Base-by-base conservation (phyloP, 2,888 invertebrate species). In the Eupithecia vulgata region DNA sequence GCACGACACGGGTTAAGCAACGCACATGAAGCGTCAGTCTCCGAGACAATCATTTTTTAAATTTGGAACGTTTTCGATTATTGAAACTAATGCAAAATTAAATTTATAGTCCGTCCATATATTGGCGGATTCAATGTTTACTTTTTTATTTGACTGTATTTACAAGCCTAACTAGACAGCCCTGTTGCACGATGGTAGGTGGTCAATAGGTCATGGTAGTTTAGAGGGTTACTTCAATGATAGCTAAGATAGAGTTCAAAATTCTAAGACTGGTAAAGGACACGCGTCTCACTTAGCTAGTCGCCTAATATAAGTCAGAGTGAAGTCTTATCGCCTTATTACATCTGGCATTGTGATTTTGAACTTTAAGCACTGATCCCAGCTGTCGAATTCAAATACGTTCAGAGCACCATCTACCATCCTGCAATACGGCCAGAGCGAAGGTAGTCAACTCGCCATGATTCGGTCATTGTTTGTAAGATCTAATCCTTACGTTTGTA, bases 1-100 rank as follows among this genome's bases (percentile, higher is more conserved):
- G 94, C 90, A 91, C 90, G 90, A 91, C 87, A 92, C 87, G 84
- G 85, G 85, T 91, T 91, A 88, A 88, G 95, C 95, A 91, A 94
- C 87, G 83, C 79, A 83, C 86, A 93, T 90, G 79, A 76, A 80
- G 78, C 78, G 64, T 25, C 48, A 40, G 34, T 5, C 65, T 52
- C 48, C 48, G 12, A 52, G 10, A 57, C 57, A 57, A 57, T 25
- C 0, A 8, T 25, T 57, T 57, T 57, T 57, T 2, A 13, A n/a
- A 57, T 57, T 57, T 57, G 57, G 57, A 57, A 57, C 13, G 12
- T 25, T 12, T 57, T 57, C 0, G 12, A 57, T 5, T 12, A 57
- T 12, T 12, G 3, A 10, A 12, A 52, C 10, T 10, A 21, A 21
- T 52, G 21, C 30, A 30, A 30, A 4, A 30, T 4, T 30, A 30